Evolutionary conservation across 1,140 invertebrate species (phyloP), one percentile per base, ranked within the genome.

Genomic region (Laupala kohalensis): DNA sequence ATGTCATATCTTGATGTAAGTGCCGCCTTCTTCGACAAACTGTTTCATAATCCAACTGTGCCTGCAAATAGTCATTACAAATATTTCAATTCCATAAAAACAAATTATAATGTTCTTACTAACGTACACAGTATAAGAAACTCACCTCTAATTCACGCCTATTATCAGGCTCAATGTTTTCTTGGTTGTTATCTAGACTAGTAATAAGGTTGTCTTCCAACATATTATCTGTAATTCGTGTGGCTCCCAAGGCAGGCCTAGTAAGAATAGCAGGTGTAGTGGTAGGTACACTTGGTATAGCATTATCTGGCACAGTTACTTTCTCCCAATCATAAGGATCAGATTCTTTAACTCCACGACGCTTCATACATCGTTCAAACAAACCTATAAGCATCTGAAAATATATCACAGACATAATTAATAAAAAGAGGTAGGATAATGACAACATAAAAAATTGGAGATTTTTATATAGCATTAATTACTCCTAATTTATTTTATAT

Each of bases 261-360:
- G 75, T 75, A 24, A 79, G 76, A 25, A 79, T 75, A 19, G 80
- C 77, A 28, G 80, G 78, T 3, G 79, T 77, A 1, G 81, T 80
- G 53, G 78, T 78, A 19, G 75, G 77, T 71, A 76, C 78, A 69
- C 79, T 78, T 68, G 79, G 78, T 25, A 83, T 80, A 79, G 82
- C n/a, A 80, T 81, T 68, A 78, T 81, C 75, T 77, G 80, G 66
- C 77, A 76, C 75, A 4, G 74, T 74, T 6, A 86, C 83, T 81
- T 93, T 92, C 84, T 99, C 96, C 96, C 96, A 99, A 80, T 99
- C 96, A 79, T 92, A 98, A 0, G 93, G 93, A 84, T 99, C 96
- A 0, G 86, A 83, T 71, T 93, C 87, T 75, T 93, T 91, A 19
- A 98, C 92, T 19, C 93, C 93, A 64, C 96, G 86, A 1, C 96